Evolutionary conservation across 2,113 vertebrate genomes (phyloP).

Genomic region (Engraulis encrasicolus): DNA sequence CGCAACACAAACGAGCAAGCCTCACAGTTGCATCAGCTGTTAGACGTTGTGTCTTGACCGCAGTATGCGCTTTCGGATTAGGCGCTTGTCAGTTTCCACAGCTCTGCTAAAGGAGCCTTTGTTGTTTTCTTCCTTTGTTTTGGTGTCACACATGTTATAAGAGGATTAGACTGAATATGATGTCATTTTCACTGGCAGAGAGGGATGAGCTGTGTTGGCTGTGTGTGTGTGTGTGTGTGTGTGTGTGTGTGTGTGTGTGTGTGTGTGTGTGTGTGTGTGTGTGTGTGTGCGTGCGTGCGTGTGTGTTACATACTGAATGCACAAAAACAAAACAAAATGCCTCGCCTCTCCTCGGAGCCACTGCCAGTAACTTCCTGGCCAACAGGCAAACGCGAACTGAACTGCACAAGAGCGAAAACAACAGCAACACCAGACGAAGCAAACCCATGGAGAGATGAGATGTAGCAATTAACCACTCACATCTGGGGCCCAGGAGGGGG

Average conservation of each 20-base stretch:
- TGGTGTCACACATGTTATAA: background rate
- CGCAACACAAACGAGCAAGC: background rate
- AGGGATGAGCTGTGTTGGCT: background rate
- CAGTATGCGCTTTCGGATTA: background rate
- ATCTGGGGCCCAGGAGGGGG: background rate
- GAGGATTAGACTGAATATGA: background rate
- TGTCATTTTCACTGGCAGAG: background rate
- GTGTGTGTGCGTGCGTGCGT: too few species aligned
- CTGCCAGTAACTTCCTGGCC: background rate
- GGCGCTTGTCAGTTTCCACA: background rate
- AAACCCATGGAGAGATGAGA: constrained; percentile 14
- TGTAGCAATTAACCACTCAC: constrained; percentile 11
- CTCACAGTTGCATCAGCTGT: background rate
- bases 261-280: too few species aligned
- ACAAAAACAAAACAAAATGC: background rate
- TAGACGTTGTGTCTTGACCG: background rate
- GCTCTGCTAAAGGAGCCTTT: background rate
- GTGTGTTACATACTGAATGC: constrained; percentile 18
- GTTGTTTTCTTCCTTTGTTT: background rate
- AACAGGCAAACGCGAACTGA: constrained; percentile 3
- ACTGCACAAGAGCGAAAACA: background rate
- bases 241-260: too few species aligned
- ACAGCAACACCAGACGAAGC: background rate
- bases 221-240: too few species aligned
- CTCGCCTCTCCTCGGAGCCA: background rate